A percentile compares a stretch with the other conserved stretches of the same genome.
These are phyloP conservation scores for Rhadina sibilatrix DNA, from an alignment of 2,113 vertebrate genomes.

Conservation along the genomic window DNA sequence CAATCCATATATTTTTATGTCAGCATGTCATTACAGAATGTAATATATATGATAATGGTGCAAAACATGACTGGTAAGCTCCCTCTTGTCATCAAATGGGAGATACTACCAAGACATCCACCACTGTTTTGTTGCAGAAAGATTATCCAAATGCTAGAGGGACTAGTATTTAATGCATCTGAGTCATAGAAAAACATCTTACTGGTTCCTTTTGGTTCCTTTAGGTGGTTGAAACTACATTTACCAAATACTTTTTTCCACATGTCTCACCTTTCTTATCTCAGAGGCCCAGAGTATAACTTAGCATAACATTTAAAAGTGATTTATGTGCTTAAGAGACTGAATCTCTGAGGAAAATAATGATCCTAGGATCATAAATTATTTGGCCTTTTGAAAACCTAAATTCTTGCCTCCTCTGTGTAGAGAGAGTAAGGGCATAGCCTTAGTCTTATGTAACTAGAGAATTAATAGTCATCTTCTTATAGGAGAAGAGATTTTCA, in stretches of 20 bases:
- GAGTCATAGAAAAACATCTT: background rate
- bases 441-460: background rate
- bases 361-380: background rate
- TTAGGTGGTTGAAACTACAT: background rate
- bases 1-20: background rate
- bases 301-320: background rate
- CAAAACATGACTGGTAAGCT: background rate
- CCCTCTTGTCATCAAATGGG: background rate
- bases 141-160: background rate
- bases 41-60: conserved; percentile 6
- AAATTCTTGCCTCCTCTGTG: background rate
- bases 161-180: background rate
- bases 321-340: background rate
- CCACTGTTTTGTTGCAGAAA: background rate
- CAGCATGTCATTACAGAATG: background rate
- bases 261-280: background rate
- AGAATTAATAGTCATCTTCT: background rate
- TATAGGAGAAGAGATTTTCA: background rate
- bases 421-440: background rate
- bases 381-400: background rate
- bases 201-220: background rate
- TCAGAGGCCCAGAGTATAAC: background rate
- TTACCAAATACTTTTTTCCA: background rate
- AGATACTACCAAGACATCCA: background rate
- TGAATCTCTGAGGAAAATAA: background rate